phyloP scores from a whole-genome alignment of 2,888 invertebrate genomes.

The Lasioglossum morio region DNA sequence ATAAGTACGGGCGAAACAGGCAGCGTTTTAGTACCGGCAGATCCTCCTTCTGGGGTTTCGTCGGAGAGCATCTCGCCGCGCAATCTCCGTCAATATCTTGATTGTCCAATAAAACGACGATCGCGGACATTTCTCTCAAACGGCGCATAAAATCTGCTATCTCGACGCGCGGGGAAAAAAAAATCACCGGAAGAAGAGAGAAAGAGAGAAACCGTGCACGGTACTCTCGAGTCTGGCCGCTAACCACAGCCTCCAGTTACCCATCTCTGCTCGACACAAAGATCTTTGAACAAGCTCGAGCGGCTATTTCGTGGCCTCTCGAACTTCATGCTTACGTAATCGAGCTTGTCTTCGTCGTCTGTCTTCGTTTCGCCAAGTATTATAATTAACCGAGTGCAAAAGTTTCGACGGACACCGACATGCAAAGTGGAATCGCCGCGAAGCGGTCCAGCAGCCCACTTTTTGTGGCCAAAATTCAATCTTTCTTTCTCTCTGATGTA shows the following conservation, averaged over 20 bases:
- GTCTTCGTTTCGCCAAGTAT: neutral
- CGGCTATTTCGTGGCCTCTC: constrained; percentile 1
- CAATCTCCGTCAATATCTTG: constrained; percentile 45
- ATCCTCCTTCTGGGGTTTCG: constrained; percentile 36
- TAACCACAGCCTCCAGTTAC: constrained; percentile 40
- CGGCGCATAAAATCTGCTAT: constrained; percentile 46
- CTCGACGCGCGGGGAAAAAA: constrained; percentile 38
- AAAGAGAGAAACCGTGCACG: constrained; percentile 22
- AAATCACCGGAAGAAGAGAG: constrained; percentile 58
- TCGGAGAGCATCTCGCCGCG: neutral
- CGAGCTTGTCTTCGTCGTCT: neutral
- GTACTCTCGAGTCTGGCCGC: constrained; percentile 38
- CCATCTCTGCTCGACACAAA: constrained; percentile 29
- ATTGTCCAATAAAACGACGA: constrained; percentile 57
- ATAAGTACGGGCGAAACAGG: constrained; percentile 36
- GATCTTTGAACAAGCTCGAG: constrained; percentile 24
- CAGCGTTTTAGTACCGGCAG: constrained; percentile 27
- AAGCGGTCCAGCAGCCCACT: too few relatives aligned
- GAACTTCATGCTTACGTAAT: constrained; percentile 16
- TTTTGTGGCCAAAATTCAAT: too few relatives aligned
- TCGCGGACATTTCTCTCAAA: constrained; percentile 53
- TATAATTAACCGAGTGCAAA: neutral
- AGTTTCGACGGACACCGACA: neutral
- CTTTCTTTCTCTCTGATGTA: too few relatives aligned
- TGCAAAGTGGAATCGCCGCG: neutral